These are phyloP conservation scores for Macrotus californicus DNA, from an alignment of 2,113 vertebrate species.

Conservation along the genomic window DNA sequence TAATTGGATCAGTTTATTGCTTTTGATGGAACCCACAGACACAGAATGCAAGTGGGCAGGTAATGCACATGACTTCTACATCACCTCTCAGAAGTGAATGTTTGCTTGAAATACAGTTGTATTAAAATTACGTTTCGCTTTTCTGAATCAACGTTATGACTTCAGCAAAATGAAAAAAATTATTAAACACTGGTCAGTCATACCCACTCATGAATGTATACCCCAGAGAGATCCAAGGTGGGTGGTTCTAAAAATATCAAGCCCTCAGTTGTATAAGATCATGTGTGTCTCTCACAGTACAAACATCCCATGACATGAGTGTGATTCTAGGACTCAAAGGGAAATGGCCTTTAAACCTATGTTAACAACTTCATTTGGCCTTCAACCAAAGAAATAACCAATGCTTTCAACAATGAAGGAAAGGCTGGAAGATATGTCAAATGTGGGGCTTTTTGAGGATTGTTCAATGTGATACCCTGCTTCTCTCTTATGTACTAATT, in stretches of 20 bases:
- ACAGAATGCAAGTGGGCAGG: fast-evolving
- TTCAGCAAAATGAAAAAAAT: background rate
- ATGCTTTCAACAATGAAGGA: background rate
- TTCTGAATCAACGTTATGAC: background rate
- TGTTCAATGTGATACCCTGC: background rate
- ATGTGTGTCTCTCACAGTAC: fast-evolving
- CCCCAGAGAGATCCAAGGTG: fast-evolving
- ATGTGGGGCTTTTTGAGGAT: background rate
- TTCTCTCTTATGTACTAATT: background rate
- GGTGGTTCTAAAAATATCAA: background rate
- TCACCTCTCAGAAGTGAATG: background rate
- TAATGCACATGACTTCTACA: background rate
- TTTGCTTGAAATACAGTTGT: background rate
- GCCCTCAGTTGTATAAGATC: background rate
- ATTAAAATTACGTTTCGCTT: background rate
- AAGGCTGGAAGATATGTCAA: fast-evolving
- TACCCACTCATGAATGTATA: fast-evolving
- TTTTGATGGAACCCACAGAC: background rate
- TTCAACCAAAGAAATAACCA: background rate
- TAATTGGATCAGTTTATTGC: background rate
- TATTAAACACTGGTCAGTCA: background rate
- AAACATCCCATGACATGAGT: background rate
- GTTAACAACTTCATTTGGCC: fast-evolving
- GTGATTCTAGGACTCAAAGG: background rate
- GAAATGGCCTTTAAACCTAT: background rate